Evolutionary conservation across 1,140 invertebrate species (phyloP), one percentile per base, ranked within the genome.

Genomic region (Batillaria attramentaria): DNA sequence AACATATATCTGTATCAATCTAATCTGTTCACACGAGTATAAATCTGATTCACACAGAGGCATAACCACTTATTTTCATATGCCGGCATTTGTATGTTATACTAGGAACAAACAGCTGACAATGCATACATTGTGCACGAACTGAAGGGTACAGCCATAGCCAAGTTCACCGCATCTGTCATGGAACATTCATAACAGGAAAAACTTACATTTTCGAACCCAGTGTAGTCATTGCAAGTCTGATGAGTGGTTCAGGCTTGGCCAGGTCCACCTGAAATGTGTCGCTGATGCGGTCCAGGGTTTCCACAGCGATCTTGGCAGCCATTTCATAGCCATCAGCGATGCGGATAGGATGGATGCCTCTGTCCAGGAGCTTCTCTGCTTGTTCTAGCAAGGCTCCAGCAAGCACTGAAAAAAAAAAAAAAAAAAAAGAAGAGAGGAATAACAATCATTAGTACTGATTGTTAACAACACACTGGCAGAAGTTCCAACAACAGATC

Each of bases 281-380:
- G 85, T 98, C 95, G 69, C 97, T 94, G 87, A 99, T 97, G 37
- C 93, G 92, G 79, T 98, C 96, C 54, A 99, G 91, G 90, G 98
- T 95, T 68, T 95, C 93, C 16, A 96, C 93, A 6, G 98, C 97
- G 82, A 94, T 94, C 83, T 97, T 95, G 2, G 98, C 98, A 8
- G 99, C 99, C 90, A 99, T 92, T 92, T 99, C 98, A 91, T 97
- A 99, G 57, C 99, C 98, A 93, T 99, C 99, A 43, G 99, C 98
- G 87, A 99, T 99, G 85, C 98, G 94, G 81, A 99, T 99, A 0
- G 99, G 99, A 91, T 99, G 99, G 89, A 99, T 99, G 31, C 99
- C 98, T 89, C 97, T 95, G 91, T 99, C 98, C 0, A 99, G 90
- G 1, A 99, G 88, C 80, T 94, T 92, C 84, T 98, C 97, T 4